phyloP scores from a whole-genome alignment of 2,888 invertebrate genomes.

The Melanophora roralis region DNA sequence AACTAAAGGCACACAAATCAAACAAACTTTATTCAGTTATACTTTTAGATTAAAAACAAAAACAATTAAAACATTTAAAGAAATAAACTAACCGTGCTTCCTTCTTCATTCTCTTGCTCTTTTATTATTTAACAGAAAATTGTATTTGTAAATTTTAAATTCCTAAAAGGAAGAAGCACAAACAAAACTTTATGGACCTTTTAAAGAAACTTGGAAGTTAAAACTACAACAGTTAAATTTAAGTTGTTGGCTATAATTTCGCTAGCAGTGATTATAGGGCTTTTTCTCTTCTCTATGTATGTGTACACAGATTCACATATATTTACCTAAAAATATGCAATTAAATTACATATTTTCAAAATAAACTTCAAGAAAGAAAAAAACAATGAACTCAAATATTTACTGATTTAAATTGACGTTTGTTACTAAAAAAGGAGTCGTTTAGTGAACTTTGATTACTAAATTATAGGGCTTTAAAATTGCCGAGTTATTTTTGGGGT shows the following conservation, averaged over 20 bases:
- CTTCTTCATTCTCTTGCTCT: not conserved
- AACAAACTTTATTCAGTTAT: not conserved
- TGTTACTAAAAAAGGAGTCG: slow-evolving; percentile 29
- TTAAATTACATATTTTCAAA: slow-evolving; percentile 7
- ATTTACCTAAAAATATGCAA: slow-evolving; percentile 14
- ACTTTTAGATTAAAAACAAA: not conserved
- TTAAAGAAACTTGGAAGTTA: slow-evolving; percentile 4
- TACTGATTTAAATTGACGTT: slow-evolving; percentile 56
- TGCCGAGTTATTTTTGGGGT: not conserved
- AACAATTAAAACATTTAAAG: not conserved
- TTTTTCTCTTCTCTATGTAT: not conserved
- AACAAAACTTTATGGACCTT: not conserved
- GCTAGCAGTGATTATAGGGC: not conserved
- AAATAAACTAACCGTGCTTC: slow-evolving; percentile 21
- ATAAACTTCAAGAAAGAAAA: not conserved
- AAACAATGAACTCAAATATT: slow-evolving; percentile 30
- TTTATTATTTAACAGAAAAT: not conserved
- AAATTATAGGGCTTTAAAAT: slow-evolving; percentile 40
- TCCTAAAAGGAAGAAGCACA: not conserved
- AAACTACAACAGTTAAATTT: not conserved
- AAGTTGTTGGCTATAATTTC: slow-evolving; percentile 5
- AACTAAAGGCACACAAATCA: slow-evolving; percentile 45
- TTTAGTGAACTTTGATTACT: too few species aligned
- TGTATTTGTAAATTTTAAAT: not conserved
- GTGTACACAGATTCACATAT: too few species aligned